Evolutionary conservation across 2,797 vertebrate species (phyloP), one percentile per base, ranked within the genome.

Genomic region (Antennarius maculatus): DNA sequence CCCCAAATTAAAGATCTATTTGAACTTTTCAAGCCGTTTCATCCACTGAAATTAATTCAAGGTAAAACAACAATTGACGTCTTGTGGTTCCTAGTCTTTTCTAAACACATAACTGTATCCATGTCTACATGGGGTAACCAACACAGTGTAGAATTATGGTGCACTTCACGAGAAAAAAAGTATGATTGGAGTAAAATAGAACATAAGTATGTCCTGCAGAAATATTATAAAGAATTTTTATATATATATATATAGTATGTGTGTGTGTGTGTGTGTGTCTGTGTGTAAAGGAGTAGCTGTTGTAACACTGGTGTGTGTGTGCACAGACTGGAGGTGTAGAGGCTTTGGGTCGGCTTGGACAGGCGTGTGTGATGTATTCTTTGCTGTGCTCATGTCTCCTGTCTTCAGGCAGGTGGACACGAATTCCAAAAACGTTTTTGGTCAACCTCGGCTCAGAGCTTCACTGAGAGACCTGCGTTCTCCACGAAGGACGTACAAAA

Each of bases 391-490:
- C 23, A 16, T 50, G 13, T 61, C 18, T 78, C 41, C 5, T 65
- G 51, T 76, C 77, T 85, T 18, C 86, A 97, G 96, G 87, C 95
- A 95, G 77, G 91, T 95, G 58, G 96, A 97, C n/a, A 10, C 89
- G 8, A 95, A 89, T 83, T 94, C 94, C 2, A 97, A 96, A 81
- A 97, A 97, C 0, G 96, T 97, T 54, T 97, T 98, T 2, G 96
- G 97, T 34, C 96, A 98, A 73, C 96, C 96, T 0, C 91, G 96
- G 13, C 86, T 98, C 31, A 88, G 97, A 54, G 97, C 97, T 0
- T 98, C 97, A 0, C 91, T 98, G 59, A 91, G 96, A 50, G 97
- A 98, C 85, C 94, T 97, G 54, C 94, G 96, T 23, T 97, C 96
- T 4, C 97, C 97, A 0, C 92, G 96, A 3, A 94, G 95, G 48